Evolutionary conservation across 2,797 vertebrate species (phyloP).

Genomic region (Coranthus polyacanthus): DNA sequence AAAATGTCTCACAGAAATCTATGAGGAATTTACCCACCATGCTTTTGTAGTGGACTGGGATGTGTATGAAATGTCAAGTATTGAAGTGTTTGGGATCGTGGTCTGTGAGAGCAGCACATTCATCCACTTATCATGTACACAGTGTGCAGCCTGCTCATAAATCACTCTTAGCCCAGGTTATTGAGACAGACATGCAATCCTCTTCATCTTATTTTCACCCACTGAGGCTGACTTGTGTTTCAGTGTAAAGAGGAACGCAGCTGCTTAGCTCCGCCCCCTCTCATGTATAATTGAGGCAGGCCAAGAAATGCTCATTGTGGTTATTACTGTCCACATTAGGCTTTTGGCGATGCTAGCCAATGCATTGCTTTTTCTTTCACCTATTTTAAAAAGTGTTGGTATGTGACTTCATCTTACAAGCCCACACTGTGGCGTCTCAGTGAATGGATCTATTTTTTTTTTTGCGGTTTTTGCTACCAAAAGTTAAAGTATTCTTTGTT

Average conservation of each 20-base stretch:
- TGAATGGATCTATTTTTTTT: no score
- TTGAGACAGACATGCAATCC: slow-evolving; percentile 46
- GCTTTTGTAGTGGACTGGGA: slow-evolving; percentile 3
- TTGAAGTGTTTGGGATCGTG: not conserved
- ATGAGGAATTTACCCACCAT: slow-evolving; percentile 19
- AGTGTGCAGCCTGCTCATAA: slow-evolving; percentile 39
- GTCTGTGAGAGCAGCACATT: slow-evolving; percentile 11
- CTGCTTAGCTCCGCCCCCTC: slow-evolving; percentile 2
- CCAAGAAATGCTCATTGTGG: not conserved
- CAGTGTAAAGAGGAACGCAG: slow-evolving; percentile 24
- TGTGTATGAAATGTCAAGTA: slow-evolving; percentile 42
- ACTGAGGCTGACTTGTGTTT: slow-evolving; percentile 27
- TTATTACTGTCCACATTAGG: not conserved
- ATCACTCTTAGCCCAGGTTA: slow-evolving; percentile 45
- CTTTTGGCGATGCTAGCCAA: not conserved
- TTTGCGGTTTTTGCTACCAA: no score
- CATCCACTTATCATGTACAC: slow-evolving; percentile 35
- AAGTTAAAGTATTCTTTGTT: no score
- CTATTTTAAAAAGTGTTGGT: no score
- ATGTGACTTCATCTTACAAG: no score
- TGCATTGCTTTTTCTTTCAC: no score
- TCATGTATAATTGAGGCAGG: slow-evolving; percentile 41
- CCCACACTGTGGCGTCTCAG: no score
- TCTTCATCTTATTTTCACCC: slow-evolving; percentile 14
- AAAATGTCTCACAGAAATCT: slow-evolving; percentile 24